Evolutionary conservation across 2,888 invertebrate species (phyloP).

Genomic region (Meliscaeva auricollis): DNA sequence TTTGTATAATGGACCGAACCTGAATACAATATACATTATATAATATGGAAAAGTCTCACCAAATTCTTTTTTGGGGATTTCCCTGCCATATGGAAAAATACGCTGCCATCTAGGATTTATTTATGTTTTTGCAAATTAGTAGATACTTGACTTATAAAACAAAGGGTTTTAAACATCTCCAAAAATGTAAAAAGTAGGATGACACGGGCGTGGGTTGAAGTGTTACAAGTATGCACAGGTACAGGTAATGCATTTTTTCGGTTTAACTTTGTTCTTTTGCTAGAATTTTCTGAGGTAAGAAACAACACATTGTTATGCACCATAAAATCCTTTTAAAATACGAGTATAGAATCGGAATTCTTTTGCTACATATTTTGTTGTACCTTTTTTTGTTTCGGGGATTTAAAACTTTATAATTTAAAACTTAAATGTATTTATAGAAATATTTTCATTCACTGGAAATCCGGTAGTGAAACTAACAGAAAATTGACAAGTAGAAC

Average conservation of each 20-base stretch:
- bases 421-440: neutral
- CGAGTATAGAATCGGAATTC: neutral
- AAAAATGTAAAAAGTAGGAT: neutral
- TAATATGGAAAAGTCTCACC: too few relatives aligned
- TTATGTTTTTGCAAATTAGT: too few relatives aligned
- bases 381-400: neutral
- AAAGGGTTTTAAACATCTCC: too few relatives aligned
- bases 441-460: too few relatives aligned
- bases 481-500: too few relatives aligned
- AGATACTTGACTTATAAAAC: too few relatives aligned
- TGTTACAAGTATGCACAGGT: neutral
- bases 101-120: too few relatives aligned
- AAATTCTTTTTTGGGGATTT: too few relatives aligned
- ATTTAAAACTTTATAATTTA: neutral
- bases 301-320: neutral
- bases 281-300: neutral
- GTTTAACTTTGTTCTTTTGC: neutral
- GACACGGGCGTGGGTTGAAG: neutral
- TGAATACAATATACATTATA: too few relatives aligned
- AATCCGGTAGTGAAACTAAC: too few relatives aligned
- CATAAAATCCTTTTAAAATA: neutral
- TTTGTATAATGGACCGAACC: too few relatives aligned
- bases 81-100: too few relatives aligned
- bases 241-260: conserved; percentile 21
- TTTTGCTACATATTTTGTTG: neutral